A percentile compares a stretch with the other conserved stretches of the same genome.
These are phyloP conservation scores for Lepilemur ruficaudatus DNA, from an alignment of 2,797 vertebrate species.

Conservation along the genomic window DNA sequence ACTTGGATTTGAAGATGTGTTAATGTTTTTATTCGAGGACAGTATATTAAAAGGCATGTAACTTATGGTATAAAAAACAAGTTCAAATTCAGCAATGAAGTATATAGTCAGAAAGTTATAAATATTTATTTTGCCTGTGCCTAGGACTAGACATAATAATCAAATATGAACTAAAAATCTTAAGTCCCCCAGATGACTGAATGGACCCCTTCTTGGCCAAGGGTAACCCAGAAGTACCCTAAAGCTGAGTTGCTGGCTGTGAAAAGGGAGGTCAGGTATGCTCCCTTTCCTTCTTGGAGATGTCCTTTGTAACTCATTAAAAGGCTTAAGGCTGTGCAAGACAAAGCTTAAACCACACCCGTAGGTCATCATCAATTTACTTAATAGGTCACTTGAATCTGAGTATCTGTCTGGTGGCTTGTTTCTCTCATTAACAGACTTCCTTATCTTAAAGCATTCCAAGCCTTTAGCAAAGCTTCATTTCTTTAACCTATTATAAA, in stretches of 20 bases:
- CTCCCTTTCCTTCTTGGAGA: neutral
- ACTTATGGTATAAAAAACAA: conserved; percentile 1
- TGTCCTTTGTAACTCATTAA: neutral
- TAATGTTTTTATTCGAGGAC: neutral
- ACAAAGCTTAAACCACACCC: neutral
- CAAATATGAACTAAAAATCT: neutral
- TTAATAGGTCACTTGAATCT: neutral
- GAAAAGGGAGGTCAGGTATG: neutral
- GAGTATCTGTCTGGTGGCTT: neutral
- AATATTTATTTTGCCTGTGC: conserved; percentile 14
- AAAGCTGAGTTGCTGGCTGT: neutral
- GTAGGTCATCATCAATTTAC: neutral
- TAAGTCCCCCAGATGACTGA: neutral
- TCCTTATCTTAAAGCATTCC: neutral
- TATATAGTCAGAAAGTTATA: neutral
- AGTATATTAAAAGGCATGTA: neutral
- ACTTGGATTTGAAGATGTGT: neutral
- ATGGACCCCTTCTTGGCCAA: neutral
- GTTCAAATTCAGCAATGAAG: conserved; percentile 11
- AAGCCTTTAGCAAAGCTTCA: neutral
- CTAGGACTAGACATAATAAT: conserved; percentile 1
- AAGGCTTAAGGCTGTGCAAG: too few relatives aligned
- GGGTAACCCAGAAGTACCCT: neutral
- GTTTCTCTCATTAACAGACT: neutral
- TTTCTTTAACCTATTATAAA: neutral